Evolutionary conservation across 23 tunicate genomes (phyloP).

Genomic region (Halocynthia aurantium): DNA sequence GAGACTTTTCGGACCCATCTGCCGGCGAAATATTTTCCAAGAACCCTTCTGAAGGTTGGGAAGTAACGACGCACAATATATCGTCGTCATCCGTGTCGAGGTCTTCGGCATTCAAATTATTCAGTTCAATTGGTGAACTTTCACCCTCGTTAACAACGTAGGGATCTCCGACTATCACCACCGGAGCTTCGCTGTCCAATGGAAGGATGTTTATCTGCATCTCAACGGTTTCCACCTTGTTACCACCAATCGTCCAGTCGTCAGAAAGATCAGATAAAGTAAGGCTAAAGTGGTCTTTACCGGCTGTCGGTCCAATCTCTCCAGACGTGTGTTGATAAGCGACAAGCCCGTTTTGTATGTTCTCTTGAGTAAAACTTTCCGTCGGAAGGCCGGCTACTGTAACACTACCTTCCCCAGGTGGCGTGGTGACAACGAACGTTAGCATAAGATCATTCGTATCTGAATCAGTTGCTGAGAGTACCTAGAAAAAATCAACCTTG

Average conservation of each 20-base stretch:
- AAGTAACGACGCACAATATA: conserved; percentile 74
- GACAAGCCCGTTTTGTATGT: conserved; percentile 66
- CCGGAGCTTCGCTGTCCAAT: conserved; percentile 91
- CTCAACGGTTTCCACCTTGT: conserved; percentile 55
- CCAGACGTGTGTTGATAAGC: conserved; percentile 74
- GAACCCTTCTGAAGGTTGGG: conserved; percentile 91
- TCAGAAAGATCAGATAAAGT: conserved; percentile 76
- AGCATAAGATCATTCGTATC: conserved; percentile 80
- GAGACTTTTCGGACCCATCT: conserved; percentile 88
- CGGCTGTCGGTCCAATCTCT: conserved; percentile 77
- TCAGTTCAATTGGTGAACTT: conserved; percentile 62
- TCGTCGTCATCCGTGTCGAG: conserved; percentile 79
- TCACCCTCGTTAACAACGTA: conserved; percentile 72
- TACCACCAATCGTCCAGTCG: conserved; percentile 82
- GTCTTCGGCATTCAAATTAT: conserved; percentile 72
- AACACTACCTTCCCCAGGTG: conserved; percentile 64
- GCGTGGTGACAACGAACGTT: conserved; percentile 49
- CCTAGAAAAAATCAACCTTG: conserved; percentile 12
- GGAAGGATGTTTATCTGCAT: conserved; percentile 62
- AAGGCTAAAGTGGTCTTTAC: conserved; percentile 57
- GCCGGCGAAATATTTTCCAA: conserved; percentile 85
- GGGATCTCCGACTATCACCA: conserved; percentile 52
- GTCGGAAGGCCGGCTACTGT: conserved; percentile 40
- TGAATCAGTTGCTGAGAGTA: conserved; percentile 70
- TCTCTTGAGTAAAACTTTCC: conserved; percentile 59